These are phyloP conservation scores for Aphelocoma coerulescens DNA, from an alignment of 2,113 vertebrate genomes.

Conservation along the genomic window DNA sequence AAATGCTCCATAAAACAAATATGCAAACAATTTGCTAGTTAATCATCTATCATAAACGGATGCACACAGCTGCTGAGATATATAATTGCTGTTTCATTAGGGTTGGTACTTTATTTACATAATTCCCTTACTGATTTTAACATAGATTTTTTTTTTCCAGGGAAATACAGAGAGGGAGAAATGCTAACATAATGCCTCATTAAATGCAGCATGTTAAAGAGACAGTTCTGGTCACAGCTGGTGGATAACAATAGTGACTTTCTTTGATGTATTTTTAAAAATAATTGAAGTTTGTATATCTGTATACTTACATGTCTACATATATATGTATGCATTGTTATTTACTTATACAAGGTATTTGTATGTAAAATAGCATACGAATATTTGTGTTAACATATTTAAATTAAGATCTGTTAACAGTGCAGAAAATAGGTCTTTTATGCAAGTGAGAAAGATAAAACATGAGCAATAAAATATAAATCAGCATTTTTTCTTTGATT, in stretches of 20 bases:
- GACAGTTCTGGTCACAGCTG: conserved; percentile 61
- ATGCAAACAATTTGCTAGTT: conserved; percentile 74
- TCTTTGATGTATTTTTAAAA: conserved; percentile 59
- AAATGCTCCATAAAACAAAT: conserved; percentile 75
- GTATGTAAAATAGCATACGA: background rate
- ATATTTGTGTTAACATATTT: conserved; percentile 34
- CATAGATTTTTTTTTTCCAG: background rate
- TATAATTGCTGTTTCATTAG: conserved; percentile 71
- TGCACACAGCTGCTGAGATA: conserved; percentile 67
- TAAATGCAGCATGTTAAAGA: conserved; percentile 64
- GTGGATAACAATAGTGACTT: conserved; percentile 46
- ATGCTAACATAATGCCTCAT: conserved; percentile 59
- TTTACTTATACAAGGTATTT: background rate
- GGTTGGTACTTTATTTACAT: conserved; percentile 66
- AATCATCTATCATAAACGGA: conserved; percentile 70
- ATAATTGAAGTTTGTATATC: background rate
- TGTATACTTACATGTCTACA: background rate
- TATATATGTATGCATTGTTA: background rate
- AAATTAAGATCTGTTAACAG: conserved; percentile 38
- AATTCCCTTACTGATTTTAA: conserved; percentile 68
- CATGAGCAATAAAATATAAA: conserved; percentile 55
- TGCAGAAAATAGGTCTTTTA: conserved; percentile 28
- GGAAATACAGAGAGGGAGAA: background rate
- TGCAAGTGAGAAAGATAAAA: conserved; percentile 49
- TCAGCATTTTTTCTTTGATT: conserved; percentile 60